A percentile compares a stretch with the other conserved stretches of the same genome.
Conservation (phyloP, 2,797 vertebrate genomes). For the Tympanoctomys barrerae region DNA sequence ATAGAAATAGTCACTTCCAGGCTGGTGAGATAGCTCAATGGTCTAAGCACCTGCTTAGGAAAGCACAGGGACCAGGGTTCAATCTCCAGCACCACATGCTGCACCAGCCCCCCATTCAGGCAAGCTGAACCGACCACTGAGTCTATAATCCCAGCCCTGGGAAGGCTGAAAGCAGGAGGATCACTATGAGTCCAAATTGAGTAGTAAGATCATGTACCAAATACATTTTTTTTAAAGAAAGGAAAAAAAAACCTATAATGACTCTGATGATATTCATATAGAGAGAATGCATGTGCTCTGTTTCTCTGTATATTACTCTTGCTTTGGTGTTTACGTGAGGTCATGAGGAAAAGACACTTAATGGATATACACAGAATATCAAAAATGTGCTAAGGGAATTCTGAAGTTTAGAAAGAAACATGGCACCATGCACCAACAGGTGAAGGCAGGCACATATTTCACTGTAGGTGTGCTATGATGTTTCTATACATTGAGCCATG, state of each 20-base stretch:
- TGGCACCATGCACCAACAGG: not conserved
- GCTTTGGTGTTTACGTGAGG: constrained; percentile 47
- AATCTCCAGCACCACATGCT: too few species aligned
- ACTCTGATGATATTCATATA: not conserved
- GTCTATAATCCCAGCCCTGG: too few species aligned
- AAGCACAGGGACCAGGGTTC: too few species aligned
- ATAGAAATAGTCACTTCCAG: not conserved
- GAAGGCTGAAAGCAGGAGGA: too few species aligned
- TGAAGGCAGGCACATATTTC: constrained; percentile 53
- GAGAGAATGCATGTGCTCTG: not conserved
- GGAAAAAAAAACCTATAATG: not conserved
- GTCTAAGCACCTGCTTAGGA: too few species aligned
- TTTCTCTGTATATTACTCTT: not conserved
- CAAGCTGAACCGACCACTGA: too few species aligned
- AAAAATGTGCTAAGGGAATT: constrained; percentile 50
- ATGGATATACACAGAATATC: constrained; percentile 49
- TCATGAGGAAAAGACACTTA: constrained; percentile 45
- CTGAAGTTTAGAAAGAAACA: constrained; percentile 40
- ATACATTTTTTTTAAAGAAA: too few species aligned
- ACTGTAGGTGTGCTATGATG: constrained; percentile 27
- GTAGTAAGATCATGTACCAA: too few species aligned
- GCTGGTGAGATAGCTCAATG: not conserved
- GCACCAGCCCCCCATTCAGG: too few species aligned
- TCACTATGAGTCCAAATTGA: too few species aligned
- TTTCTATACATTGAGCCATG: constrained; percentile 52